Evolutionary conservation across 1,140 invertebrate genomes (phyloP), one percentile per base, ranked within the genome.

Genomic region (Trachymyrmex septentrionalis): DNA sequence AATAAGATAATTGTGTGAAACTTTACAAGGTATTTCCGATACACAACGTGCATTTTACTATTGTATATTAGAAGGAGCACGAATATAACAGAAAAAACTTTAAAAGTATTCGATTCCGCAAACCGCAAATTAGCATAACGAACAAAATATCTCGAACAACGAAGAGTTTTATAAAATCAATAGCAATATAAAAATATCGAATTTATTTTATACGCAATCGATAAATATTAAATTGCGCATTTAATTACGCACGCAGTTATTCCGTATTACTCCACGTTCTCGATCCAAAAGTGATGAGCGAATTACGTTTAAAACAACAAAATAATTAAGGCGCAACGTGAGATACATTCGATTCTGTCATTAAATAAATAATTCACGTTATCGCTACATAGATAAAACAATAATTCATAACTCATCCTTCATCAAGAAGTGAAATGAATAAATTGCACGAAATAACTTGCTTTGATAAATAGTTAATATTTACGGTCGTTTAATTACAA

Each of bases 391-490:
- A 57, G 9, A 21, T 57, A 57, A 57, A 57, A 57, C 9, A 57
- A 57, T 57, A 57, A 57, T 21, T 57, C 16, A 19, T 55, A 7
- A 55, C 19, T 19, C 53, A 2, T 66, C 19, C 24, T 38, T 38
- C 21, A 66, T 38, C 19, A 9, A 38, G 16, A 21, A n/a, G 30
- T 30, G 6, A 12, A n/a, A 66, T 34, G 9, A 66, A 38, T 66
- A 66, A 66, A 66, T 34, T 34, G 30, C 64, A 4, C 30, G 1
- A 21, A 38, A 14, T 66, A 38, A 10, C 9, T 34, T 21, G 64
- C 14, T 66, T 66, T 66, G 30, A 64, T 64, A 66, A 66, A 66
- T 66, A 66, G 9, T 9, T 66, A 9, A 66, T 38, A 10, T 66
- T 34, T 34, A 64, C 27, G 12, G 64, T n/a, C 9, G 63, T 66